A percentile compares a stretch with the other conserved stretches of the same genome.
Evolutionary conservation across 2,113 vertebrate species (phyloP).

Genomic region (Hemichromis elongatus): DNA sequence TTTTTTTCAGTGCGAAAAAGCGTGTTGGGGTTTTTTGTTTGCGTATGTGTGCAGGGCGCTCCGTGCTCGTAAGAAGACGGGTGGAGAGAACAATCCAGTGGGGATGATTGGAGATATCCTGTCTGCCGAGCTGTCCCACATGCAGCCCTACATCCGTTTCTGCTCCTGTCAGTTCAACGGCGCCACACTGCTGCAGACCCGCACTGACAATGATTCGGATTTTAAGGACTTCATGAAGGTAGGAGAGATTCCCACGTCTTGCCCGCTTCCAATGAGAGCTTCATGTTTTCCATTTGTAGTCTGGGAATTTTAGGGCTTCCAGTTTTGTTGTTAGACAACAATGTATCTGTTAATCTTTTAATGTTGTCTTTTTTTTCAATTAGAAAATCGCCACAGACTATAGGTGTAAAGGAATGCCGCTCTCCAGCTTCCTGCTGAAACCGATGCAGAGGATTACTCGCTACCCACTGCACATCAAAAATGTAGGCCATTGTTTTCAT

Average conservation of each 20-base stretch:
- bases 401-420: slow-evolving; percentile 96
- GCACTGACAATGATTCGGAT: slow-evolving; percentile 85
- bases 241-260: neutral
- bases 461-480: slow-evolving; percentile 94
- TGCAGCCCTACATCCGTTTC: slow-evolving; percentile 95
- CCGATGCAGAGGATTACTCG: slow-evolving; percentile 98
- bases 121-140: slow-evolving; percentile 84
- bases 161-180: slow-evolving; percentile 94
- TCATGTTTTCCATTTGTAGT: neutral
- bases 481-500: slow-evolving; percentile 72
- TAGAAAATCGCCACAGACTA: slow-evolving; percentile 92
- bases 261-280: neutral
- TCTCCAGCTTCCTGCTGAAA: slow-evolving; percentile 96
- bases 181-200: slow-evolving; percentile 83
- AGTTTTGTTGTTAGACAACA: neutral
- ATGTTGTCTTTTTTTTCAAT: neutral
- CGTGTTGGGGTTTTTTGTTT: neutral
- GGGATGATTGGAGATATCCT: slow-evolving; percentile 90
- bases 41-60: slow-evolving; percentile 75
- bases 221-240: slow-evolving; percentile 96
- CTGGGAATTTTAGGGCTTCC: neutral
- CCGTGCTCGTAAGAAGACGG: slow-evolving; percentile 83
- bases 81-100: slow-evolving; percentile 90
- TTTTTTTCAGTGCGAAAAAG: neutral
- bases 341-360: neutral